Evolutionary conservation across 2,113 vertebrate genomes (phyloP).

Genomic region (Arizona elegans): DNA sequence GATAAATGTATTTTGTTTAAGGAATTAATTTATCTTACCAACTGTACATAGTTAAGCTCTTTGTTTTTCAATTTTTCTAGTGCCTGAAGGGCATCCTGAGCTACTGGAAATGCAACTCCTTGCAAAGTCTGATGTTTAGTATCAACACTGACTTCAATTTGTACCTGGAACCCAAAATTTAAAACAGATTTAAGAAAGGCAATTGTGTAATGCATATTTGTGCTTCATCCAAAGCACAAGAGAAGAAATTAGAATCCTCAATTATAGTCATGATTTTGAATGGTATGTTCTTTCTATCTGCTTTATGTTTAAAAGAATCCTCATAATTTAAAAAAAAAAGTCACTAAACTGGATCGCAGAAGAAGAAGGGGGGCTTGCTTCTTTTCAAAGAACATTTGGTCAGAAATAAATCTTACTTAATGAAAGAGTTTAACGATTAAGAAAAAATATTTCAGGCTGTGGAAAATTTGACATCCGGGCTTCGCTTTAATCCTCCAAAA

Average conservation of each 20-base stretch:
- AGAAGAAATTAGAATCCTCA: background rate
- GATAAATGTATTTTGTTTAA: background rate
- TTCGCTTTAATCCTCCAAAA: background rate
- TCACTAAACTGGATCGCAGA: background rate
- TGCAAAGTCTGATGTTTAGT: slow-evolving; percentile 93
- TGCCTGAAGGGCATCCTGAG: slow-evolving; percentile 83
- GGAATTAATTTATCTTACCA: slow-evolving; percentile 76
- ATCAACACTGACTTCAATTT: slow-evolving; percentile 86
- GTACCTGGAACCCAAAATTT: slow-evolving; percentile 74
- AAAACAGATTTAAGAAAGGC: background rate
- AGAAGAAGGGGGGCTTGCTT: background rate
- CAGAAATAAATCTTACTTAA: background rate
- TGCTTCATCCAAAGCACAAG: background rate
- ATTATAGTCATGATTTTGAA: background rate
- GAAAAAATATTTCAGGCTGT: background rate
- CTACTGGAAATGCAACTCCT: slow-evolving; percentile 91
- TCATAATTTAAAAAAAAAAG: background rate
- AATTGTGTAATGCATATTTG: background rate
- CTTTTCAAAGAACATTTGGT: background rate
- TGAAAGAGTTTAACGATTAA: background rate
- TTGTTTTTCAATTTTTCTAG: slow-evolving; percentile 83
- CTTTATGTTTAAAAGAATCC: background rate
- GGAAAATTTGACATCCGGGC: background rate
- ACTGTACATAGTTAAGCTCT: slow-evolving; percentile 90
- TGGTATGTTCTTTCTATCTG: no score